phyloP scores from a whole-genome alignment of 1,140 invertebrate genomes.

The Lucilia cuprina region DNA sequence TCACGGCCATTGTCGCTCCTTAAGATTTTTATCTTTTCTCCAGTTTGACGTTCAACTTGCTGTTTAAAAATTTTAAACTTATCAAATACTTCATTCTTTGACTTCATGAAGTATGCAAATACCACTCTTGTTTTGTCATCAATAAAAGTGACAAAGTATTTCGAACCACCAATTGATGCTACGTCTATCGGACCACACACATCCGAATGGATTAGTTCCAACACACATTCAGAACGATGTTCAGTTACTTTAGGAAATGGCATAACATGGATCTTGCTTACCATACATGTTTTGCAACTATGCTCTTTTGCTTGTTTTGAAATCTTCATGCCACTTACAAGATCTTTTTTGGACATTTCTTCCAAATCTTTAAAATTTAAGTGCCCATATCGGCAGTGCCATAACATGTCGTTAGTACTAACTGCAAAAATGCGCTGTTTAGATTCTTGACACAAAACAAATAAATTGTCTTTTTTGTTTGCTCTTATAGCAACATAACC shows the following conservation, averaged over 20 bases:
- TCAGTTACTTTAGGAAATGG: neutral
- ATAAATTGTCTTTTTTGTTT: no score
- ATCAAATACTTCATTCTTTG: neutral
- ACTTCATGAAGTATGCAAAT: neutral
- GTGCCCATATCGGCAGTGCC: neutral
- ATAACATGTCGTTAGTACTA: neutral
- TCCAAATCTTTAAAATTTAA: neutral
- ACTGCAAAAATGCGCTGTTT: neutral
- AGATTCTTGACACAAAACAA: neutral
- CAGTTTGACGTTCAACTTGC: no score
- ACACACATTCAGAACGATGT: neutral
- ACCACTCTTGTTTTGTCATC: neutral
- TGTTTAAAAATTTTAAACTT: neutral
- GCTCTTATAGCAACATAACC: neutral
- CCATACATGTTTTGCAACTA: neutral
- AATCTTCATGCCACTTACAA: neutral
- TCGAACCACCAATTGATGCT: neutral
- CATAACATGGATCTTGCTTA: neutral
- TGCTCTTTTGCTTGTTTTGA: neutral
- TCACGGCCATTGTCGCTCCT: neutral
- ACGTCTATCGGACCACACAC: neutral
- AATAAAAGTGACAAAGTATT: neutral
- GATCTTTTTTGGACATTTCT: neutral
- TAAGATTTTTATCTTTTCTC: neutral
- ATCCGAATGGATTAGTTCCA: neutral